These are phyloP conservation scores for Ariopsis seemanni DNA, from an alignment of 2,113 vertebrate species.

Conservation along the genomic window DNA sequence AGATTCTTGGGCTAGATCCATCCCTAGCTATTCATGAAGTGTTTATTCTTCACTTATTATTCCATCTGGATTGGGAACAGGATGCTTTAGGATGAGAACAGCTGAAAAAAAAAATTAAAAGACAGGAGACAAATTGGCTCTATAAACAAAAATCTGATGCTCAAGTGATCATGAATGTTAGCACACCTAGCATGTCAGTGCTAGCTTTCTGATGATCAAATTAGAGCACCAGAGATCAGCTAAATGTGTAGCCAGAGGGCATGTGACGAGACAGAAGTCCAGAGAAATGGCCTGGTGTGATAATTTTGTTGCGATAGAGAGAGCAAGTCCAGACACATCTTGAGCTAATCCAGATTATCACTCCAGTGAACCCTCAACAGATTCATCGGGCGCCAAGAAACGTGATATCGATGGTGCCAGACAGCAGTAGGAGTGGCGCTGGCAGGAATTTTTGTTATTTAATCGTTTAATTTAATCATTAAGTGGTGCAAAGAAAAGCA, in stretches of 20 bases:
- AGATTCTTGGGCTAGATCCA: too few species aligned
- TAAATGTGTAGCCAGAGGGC: not conserved
- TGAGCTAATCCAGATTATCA: not conserved
- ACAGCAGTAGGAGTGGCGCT: too few species aligned
- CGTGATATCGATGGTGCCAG: not conserved
- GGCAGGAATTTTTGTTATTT: too few species aligned
- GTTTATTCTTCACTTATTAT: not conserved
- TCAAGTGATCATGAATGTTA: not conserved
- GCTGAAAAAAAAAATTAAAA: not conserved
- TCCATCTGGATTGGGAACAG: not conserved
- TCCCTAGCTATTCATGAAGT: not conserved
- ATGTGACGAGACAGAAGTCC: not conserved
- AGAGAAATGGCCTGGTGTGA: slow-evolving; percentile 21
- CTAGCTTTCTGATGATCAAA: not conserved
- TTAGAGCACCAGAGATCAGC: too few species aligned
- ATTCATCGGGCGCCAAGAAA: slow-evolving; percentile 17
- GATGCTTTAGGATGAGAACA: not conserved
- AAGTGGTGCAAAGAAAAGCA: too few species aligned
- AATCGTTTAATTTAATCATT: too few species aligned
- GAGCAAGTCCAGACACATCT: slow-evolving; percentile 59
- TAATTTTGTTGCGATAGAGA: slow-evolving; percentile 48
- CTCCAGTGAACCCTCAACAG: not conserved
- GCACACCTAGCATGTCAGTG: not conserved
- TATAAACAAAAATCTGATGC: not conserved
- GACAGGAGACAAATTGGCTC: not conserved